phyloP scores from a whole-genome alignment of 35 echinoderm and acorn worm genomes.

The Apostichopus japonicus region DNA sequence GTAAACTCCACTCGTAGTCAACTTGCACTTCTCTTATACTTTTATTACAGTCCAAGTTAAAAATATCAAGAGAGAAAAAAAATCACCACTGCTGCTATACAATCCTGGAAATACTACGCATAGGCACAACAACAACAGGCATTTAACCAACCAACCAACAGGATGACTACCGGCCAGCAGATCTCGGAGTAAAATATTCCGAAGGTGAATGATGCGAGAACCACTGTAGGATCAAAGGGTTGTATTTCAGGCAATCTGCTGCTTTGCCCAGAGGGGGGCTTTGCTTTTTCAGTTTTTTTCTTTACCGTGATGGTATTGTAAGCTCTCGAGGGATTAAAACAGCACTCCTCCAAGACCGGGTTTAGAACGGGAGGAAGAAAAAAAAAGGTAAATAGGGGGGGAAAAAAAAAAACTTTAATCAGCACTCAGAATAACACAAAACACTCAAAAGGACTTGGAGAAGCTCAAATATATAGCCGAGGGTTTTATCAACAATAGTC shows the following conservation, averaged over 20 bases:
- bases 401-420: background rate
- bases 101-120: too few relatives aligned
- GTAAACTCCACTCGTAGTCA: background rate
- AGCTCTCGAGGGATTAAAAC: background rate
- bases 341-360: background rate
- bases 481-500: background rate
- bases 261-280: background rate
- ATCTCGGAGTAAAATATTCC: background rate
- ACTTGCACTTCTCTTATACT: background rate
- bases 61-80: too few relatives aligned
- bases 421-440: constrained; percentile 1
- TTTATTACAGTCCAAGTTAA: too few relatives aligned
- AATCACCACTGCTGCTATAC: too few relatives aligned
- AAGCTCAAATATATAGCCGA: background rate
- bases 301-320: background rate
- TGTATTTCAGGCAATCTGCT: background rate
- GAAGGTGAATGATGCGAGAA: background rate
- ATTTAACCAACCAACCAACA: too few relatives aligned
- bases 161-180: too few relatives aligned
- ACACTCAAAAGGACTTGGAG: background rate
- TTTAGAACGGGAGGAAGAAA: too few relatives aligned
- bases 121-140: too few relatives aligned
- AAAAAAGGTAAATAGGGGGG: background rate
- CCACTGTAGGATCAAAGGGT: constrained; percentile 1
- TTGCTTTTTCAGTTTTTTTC: background rate